Base-by-base conservation (phyloP, 2,888 invertebrate genomes). In the Philhelius pedissequus region DNA sequence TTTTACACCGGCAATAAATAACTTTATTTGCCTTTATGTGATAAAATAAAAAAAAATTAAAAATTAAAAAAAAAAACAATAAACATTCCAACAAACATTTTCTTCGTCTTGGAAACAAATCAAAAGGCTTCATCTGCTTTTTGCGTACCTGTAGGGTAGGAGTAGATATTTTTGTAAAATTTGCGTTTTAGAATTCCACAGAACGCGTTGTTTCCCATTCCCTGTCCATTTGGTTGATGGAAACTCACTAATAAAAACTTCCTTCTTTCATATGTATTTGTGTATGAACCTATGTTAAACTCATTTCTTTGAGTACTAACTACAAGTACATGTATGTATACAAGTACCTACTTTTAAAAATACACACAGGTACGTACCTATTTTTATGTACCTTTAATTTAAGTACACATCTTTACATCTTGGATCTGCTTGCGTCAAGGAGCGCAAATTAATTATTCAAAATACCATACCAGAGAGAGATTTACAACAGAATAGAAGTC, bases 391-490 rank as follows among this genome's bases (percentile, higher is more conserved):
- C 75, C 68, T 81, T 81, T 48, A 58, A 50, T 81, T 75, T 75
- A 64, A 70, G 56, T 64, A 75, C n/a, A n/a, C n/a, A n/a, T 45
- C 58, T 56, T 74, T 40, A 30, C 54, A 54, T 38, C 20, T 35
- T 54, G 22, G 25, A 15, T 40, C 30, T 45, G 35, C 45, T 56
- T 60, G 48, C 69, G 54, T 48, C 48, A 73, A 48, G 48, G 18
- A 64, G 64, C 60, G 30, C 64, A 75, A 81, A 81, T 81, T 75
- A 75, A 81, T 81, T 81, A 81, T 81, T 81, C 64, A 56, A 70
- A 81, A 75, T 70, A 54, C 70, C 75, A 75, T 70, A 54, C 70
- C 75, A 66, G 60, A 54, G n/a, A 43, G 15, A 45, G 60, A 60
- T 43, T 48, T n/a, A 30, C 27, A 45, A 30, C 32, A 18, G 27